Percentiles rank a stretch among this genome's conserved stretches.
Conservation (phyloP, 2,888 invertebrate genomes). For the Diadegma fenestrale region DNA sequence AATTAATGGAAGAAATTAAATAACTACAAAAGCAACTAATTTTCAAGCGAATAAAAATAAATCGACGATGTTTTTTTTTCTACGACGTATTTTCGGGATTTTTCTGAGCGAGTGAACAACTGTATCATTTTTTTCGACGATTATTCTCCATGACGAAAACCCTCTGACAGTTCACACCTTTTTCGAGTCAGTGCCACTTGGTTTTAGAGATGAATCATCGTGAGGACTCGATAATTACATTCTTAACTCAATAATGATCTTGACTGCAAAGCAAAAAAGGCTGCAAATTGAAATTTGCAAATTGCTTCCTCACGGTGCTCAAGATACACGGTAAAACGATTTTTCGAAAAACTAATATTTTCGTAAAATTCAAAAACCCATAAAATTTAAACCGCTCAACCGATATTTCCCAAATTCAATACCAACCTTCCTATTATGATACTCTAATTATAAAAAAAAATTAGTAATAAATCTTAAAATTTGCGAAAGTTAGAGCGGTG, state of each 20-base stretch:
- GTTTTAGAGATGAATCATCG: background rate
- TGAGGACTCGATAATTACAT: conserved; percentile 33
- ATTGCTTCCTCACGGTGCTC: too few relatives aligned
- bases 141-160: background rate
- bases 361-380: too few relatives aligned
- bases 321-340: too few relatives aligned
- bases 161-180: conserved; percentile 1
- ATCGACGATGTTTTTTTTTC: background rate
- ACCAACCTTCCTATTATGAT: too few relatives aligned
- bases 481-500: too few relatives aligned
- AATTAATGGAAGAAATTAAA: background rate
- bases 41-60: background rate
- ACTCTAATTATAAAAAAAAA: too few relatives aligned
- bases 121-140: background rate
- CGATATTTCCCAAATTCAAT: too few relatives aligned
- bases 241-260: conserved; percentile 32
- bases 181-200: background rate
- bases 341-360: too few relatives aligned
- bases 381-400: too few relatives aligned
- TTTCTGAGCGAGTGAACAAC: background rate
- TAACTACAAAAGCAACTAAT: background rate
- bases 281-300: too few relatives aligned
- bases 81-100: background rate
- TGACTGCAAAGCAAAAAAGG: background rate
- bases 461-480: too few relatives aligned